A percentile compares a stretch with the other conserved stretches of the same genome.
Evolutionary conservation across 2,113 vertebrate genomes (phyloP).

Genomic region (Axis porcinus): DNA sequence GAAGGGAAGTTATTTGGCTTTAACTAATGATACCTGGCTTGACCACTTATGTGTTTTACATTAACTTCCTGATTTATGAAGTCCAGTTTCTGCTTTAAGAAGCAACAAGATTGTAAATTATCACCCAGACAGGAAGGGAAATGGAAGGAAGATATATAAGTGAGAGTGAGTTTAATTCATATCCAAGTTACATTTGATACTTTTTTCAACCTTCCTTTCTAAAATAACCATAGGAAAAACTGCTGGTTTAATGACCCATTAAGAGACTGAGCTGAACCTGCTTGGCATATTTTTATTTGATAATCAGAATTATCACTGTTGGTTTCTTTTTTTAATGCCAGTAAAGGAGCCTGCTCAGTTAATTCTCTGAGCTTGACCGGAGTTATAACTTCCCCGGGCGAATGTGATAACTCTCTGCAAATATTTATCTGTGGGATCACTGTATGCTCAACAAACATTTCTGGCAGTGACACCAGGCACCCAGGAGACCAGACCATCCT

Average conservation of each 20-base stretch:
- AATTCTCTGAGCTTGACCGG: slow-evolving; percentile 30
- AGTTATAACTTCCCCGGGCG: slow-evolving; percentile 31
- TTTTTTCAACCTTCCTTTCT: not conserved
- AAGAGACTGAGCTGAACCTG: not conserved
- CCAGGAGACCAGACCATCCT: not conserved
- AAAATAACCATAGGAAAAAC: not conserved
- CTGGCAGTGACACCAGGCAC: not conserved
- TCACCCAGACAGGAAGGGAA: not conserved
- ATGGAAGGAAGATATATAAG: not conserved
- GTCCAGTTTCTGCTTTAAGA: not conserved
- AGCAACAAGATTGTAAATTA: not conserved
- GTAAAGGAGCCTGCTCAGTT: not conserved
- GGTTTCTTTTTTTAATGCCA: slow-evolving; percentile 32
- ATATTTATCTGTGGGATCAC: slow-evolving; percentile 55
- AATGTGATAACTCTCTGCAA: slow-evolving; percentile 53
- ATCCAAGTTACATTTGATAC: not conserved
- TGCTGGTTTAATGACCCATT: not conserved
- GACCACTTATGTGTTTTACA: not conserved
- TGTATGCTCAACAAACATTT: not conserved
- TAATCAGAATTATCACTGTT: slow-evolving; percentile 30
- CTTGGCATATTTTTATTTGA: slow-evolving; percentile 37
- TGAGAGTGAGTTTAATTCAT: not conserved
- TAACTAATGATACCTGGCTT: not conserved
- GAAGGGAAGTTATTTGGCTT: not conserved
- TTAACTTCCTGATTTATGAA: slow-evolving; percentile 12